These are phyloP conservation scores for Accipiter cooperii DNA, from an alignment of 2,113 vertebrate species.

Conservation along the genomic window DNA sequence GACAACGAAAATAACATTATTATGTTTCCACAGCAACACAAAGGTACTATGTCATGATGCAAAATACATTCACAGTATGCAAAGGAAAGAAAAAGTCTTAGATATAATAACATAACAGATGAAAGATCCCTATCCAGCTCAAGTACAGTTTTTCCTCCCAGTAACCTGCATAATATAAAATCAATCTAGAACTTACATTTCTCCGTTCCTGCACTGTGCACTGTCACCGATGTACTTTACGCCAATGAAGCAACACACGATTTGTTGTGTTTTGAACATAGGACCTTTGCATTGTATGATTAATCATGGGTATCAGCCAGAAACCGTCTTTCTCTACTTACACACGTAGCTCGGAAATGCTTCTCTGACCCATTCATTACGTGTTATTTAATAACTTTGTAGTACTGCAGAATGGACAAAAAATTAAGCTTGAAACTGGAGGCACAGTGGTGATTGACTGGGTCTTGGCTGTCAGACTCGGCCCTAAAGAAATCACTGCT, in stretches of 20 bases:
- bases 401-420: neutral
- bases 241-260: neutral
- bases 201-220: neutral
- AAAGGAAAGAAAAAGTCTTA: neutral
- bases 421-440: neutral
- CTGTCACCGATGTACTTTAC: neutral
- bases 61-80: slow-evolving; percentile 40
- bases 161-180: neutral
- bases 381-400: neutral
- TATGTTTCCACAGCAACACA: slow-evolving; percentile 51
- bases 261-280: neutral
- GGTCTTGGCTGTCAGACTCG: neutral
- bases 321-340: neutral
- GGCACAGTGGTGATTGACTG: too few species aligned
- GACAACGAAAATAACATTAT: slow-evolving; percentile 60
- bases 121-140: neutral
- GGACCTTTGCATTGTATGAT: neutral
- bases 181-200: neutral
- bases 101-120: neutral
- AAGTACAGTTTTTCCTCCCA: neutral
- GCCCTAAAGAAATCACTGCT: neutral
- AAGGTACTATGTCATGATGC: slow-evolving; percentile 29
- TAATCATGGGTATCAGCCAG: neutral
- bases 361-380: neutral
- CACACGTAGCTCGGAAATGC: neutral